phyloP scores from a whole-genome alignment of 1,140 invertebrate species.

The Radopholus similis region DNA sequence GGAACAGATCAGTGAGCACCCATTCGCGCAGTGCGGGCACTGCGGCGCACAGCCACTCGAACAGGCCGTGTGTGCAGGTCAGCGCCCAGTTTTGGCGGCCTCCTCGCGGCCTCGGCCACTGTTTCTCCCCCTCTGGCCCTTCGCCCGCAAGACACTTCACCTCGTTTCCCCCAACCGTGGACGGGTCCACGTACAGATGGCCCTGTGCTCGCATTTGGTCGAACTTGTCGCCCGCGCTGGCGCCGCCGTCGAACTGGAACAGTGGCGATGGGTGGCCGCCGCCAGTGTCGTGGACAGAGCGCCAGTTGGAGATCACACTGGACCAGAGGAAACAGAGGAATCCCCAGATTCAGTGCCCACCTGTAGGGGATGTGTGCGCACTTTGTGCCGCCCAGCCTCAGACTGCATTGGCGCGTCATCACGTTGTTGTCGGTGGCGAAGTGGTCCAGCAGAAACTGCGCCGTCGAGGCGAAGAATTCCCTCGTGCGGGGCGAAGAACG shows the following conservation, averaged over 20 bases:
- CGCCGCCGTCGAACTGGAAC: slow-evolving; percentile 42
- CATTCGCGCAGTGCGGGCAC: slow-evolving; percentile 23
- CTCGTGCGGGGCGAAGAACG: slow-evolving; percentile 19
- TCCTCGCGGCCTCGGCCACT: not conserved
- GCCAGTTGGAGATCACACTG: slow-evolving; percentile 44
- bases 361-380: slow-evolving; percentile 39
- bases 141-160: not conserved
- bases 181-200: slow-evolving; percentile 26
- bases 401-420: slow-evolving; percentile 36
- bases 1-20: slow-evolving; percentile 32
- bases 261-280: slow-evolving; percentile 12
- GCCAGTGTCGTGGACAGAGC: not conserved
- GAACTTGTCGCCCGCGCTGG: slow-evolving; percentile 34
- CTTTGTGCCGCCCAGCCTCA: slow-evolving; percentile 3
- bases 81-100: slow-evolving; percentile 27
- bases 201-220: slow-evolving; percentile 26
- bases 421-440: slow-evolving; percentile 46
- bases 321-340: slow-evolving; percentile 12
- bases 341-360: not conserved
- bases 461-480: slow-evolving; percentile 30
- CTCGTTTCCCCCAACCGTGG: slow-evolving; percentile 9
- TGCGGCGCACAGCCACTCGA: slow-evolving; percentile 21
- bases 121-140: slow-evolving; percentile 9
- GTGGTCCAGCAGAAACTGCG: slow-evolving; percentile 29
- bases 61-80: slow-evolving; percentile 15